A percentile compares a stretch with the other conserved stretches of the same genome.
phyloP scores from a whole-genome alignment of 2,888 invertebrate genomes.

The Pterostichus niger region DNA sequence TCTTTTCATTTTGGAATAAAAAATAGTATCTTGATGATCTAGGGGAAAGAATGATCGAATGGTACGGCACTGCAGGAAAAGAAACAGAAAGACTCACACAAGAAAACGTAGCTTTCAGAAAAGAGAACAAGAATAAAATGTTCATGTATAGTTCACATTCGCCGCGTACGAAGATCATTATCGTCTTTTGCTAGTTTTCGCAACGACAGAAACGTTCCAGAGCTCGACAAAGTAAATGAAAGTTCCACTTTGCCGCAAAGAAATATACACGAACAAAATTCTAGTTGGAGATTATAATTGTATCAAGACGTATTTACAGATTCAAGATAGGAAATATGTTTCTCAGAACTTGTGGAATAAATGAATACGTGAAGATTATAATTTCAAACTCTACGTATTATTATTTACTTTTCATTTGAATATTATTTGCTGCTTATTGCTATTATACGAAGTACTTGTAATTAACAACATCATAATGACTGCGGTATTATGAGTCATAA shows the following conservation, averaged over 20 bases:
- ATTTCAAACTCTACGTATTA: too few species aligned
- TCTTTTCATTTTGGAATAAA: too few species aligned
- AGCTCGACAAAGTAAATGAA: constrained; percentile 39
- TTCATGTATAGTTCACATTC: constrained; percentile 22
- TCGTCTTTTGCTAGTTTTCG: constrained; percentile 52
- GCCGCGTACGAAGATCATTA: constrained; percentile 39
- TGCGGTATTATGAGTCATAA: too few species aligned
- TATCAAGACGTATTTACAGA: background rate
- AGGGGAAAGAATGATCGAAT: background rate
- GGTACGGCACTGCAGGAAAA: background rate
- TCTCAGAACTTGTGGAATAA: too few species aligned
- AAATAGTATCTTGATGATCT: background rate
- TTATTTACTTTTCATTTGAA: too few species aligned
- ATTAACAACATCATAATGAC: too few species aligned
- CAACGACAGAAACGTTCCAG: background rate
- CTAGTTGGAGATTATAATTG: constrained; percentile 28
- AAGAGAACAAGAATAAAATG: constrained; percentile 41
- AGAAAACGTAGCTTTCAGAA: constrained; percentile 18
- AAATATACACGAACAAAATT: constrained; percentile 11
- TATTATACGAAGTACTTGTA: too few species aligned
- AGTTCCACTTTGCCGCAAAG: constrained; percentile 48
- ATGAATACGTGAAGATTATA: too few species aligned
- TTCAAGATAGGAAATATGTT: background rate
- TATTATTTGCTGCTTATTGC: too few species aligned
- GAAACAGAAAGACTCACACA: background rate